Evolutionary conservation across 2,888 invertebrate species (phyloP).

Genomic region (Uropetala carovei): DNA sequence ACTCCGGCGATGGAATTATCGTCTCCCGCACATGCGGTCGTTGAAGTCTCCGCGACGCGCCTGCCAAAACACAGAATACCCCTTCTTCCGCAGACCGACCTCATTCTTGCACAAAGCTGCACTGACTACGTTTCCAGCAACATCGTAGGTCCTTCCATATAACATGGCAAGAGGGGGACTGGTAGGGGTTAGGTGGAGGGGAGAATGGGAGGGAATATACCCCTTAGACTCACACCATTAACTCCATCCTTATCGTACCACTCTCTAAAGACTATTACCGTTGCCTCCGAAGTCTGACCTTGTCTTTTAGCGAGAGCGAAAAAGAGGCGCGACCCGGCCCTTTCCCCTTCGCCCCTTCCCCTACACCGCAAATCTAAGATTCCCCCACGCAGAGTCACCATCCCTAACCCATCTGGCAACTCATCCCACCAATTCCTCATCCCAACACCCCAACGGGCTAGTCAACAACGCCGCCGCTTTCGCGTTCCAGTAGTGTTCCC

Average conservation of each 20-base stretch:
- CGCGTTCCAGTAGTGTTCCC: neutral
- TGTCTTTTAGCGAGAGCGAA: neutral
- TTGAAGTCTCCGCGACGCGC: slow-evolving; percentile 52
- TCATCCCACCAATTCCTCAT: neutral
- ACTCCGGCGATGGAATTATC: neutral
- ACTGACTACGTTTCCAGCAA: slow-evolving; percentile 30
- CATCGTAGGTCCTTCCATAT: neutral
- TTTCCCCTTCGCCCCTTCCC: neutral
- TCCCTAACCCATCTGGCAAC: slow-evolving; percentile 5
- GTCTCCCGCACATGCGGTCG: neutral
- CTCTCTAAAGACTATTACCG: slow-evolving; percentile 15
- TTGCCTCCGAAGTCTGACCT: slow-evolving; percentile 39
- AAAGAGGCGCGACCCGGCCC: neutral
- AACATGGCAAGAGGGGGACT: neutral
- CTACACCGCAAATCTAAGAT: slow-evolving; percentile 22
- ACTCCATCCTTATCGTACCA: slow-evolving; percentile 39
- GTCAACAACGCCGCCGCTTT: neutral
- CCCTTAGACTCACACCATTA: slow-evolving; percentile 25
- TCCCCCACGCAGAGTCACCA: slow-evolving; percentile 22
- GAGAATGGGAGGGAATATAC: neutral
- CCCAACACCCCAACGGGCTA: neutral
- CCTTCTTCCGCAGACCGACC: slow-evolving; percentile 33
- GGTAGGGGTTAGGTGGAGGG: neutral
- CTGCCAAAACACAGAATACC: slow-evolving; percentile 12
- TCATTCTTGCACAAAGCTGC: slow-evolving; percentile 11